Conservation (phyloP, 2,113 vertebrate genomes). For the Mastomys coucha region DNA sequence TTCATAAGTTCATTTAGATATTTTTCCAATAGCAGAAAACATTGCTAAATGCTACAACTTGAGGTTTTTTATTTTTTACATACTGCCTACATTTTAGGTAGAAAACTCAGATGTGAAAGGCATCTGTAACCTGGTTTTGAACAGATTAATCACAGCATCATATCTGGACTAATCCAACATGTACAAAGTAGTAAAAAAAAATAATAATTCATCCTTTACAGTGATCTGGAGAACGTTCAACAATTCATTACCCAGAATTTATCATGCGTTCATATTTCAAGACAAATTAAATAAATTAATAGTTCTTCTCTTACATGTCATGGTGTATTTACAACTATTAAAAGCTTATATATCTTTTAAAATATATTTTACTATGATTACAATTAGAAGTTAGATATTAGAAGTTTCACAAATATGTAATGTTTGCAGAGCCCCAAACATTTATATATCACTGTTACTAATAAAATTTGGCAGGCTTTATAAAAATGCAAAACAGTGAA, state of each 20-base stretch:
- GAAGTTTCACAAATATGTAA: background rate
- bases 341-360: background rate
- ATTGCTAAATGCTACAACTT: background rate
- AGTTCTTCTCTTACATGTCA: background rate
- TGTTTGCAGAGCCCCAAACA: background rate
- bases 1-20: background rate
- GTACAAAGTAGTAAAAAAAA: background rate
- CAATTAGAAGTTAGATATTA: background rate
- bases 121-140: background rate
- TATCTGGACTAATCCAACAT: background rate
- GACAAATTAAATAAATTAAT: background rate
- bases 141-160: background rate
- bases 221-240: background rate
- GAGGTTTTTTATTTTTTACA: background rate
- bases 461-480: background rate
- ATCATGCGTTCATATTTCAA: background rate
- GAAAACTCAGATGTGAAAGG: background rate
- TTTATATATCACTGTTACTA: background rate
- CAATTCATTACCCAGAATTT: background rate
- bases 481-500: background rate
- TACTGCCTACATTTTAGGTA: background rate
- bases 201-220: background rate
- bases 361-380: background rate
- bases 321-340: background rate
- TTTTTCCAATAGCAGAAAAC: background rate